These are phyloP conservation scores for Drosophila novamexicana DNA, from an alignment of 1,140 invertebrate species.

Conservation along the genomic window DNA sequence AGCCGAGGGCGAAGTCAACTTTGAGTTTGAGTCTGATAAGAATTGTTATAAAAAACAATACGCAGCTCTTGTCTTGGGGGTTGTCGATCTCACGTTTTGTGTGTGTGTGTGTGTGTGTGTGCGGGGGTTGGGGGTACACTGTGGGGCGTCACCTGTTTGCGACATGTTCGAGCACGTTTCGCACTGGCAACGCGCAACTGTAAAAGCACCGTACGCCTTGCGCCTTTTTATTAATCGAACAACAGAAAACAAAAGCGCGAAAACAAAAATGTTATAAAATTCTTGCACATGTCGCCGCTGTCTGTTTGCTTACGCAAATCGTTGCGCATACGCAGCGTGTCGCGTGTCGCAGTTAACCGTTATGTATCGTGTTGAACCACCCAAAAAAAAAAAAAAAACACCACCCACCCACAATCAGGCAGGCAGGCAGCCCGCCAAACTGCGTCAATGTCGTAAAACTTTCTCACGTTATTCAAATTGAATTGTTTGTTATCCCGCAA, in stretches of 20 bases:
- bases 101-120: neutral
- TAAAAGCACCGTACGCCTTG: slow-evolving; percentile 47
- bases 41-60: neutral
- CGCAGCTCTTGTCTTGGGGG: neutral
- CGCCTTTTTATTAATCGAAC: slow-evolving; percentile 25
- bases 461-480: slow-evolving; percentile 78
- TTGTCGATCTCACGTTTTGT: slow-evolving; percentile 27
- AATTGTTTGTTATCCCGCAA: slow-evolving; percentile 42
- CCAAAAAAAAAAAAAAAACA: neutral
- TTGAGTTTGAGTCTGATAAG: slow-evolving; percentile 28
- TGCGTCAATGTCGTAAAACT: slow-evolving; percentile 75
- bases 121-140: neutral
- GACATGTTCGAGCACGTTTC: slow-evolving; percentile 67
- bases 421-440: slow-evolving; percentile 9
- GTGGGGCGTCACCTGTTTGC: slow-evolving; percentile 29
- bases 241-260: neutral
- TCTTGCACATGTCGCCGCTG: slow-evolving; percentile 36
- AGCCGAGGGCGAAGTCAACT: neutral
- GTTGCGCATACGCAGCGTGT: slow-evolving; percentile 61
- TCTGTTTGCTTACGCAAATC: slow-evolving; percentile 67
- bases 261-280: slow-evolving; percentile 20
- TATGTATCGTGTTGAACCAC: slow-evolving; percentile 33
- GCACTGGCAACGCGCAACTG: slow-evolving; percentile 32
- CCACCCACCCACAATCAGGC: slow-evolving; percentile 17
- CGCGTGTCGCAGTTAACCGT: slow-evolving; percentile 63